Conservation (phyloP, 2,888 invertebrate species). For the Drosophila prolongata region DNA sequence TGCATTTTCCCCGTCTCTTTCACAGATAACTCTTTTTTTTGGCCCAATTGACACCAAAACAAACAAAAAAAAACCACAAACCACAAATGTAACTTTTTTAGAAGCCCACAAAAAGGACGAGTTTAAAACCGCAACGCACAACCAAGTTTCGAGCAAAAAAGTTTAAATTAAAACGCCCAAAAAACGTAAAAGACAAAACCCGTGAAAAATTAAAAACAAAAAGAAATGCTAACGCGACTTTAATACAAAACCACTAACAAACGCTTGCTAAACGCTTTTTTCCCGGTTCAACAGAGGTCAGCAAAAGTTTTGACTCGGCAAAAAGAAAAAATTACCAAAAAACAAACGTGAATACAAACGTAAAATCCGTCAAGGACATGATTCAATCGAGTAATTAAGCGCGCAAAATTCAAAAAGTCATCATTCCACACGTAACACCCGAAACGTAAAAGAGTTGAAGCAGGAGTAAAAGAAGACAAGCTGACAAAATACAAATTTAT, state of each 20-base stretch:
- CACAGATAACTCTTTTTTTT: constrained; percentile 69
- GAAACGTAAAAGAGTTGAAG: constrained; percentile 25
- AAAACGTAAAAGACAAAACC: constrained; percentile 13
- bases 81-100: constrained; percentile 20
- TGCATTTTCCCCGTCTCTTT: constrained; percentile 30
- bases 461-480: constrained; percentile 28
- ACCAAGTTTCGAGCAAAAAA: constrained; percentile 20
- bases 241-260: constrained; percentile 14
- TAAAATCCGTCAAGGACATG: constrained; percentile 47
- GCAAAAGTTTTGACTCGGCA: constrained; percentile 26
- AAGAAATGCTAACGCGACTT: constrained; percentile 39
- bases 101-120: constrained; percentile 23
- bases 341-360: constrained; percentile 3
- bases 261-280: constrained; percentile 32
- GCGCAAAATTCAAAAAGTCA: constrained; percentile 46
- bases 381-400: constrained; percentile 41
- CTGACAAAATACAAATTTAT: constrained; percentile 1
- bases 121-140: constrained; percentile 10
- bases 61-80: constrained; percentile 14
- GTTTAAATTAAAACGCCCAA: constrained; percentile 11
- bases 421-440: constrained; percentile 38
- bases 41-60: constrained; percentile 64
- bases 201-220: constrained; percentile 13
- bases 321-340: constrained; percentile 19
- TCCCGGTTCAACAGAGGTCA: constrained; percentile 21